Evolutionary conservation across 2,888 invertebrate species (phyloP).

Genomic region (Ectemnius lituratus): DNA sequence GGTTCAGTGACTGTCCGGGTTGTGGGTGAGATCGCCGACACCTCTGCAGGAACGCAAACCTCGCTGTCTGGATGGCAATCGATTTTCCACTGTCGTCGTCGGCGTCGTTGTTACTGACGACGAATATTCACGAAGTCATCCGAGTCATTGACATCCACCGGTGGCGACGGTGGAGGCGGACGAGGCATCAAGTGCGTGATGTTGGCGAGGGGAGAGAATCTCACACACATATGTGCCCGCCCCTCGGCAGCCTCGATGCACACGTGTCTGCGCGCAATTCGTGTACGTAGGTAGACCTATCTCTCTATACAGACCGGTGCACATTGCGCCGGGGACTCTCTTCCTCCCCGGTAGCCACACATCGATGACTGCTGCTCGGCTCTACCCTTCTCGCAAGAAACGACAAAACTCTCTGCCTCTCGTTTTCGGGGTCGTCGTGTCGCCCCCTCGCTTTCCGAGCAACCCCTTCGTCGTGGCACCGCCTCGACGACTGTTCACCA

Average conservation of each 20-base stretch:
- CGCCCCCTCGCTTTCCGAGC: slow-evolving; percentile 22
- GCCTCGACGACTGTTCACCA: slow-evolving; percentile 46
- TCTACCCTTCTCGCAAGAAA: slow-evolving; percentile 43
- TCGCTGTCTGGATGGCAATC: slow-evolving; percentile 64
- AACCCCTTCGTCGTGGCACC: slow-evolving; percentile 9
- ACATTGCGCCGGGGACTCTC: slow-evolving; percentile 16
- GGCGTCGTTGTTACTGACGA: slow-evolving; percentile 63
- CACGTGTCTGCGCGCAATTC: slow-evolving; percentile 10
- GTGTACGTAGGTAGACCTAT: slow-evolving; percentile 5
- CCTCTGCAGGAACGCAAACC: slow-evolving; percentile 56
- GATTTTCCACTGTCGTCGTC: slow-evolving; percentile 68
- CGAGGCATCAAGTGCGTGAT: slow-evolving; percentile 69
- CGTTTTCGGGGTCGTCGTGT: slow-evolving; percentile 31
- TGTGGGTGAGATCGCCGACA: slow-evolving; percentile 55
- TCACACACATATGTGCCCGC: slow-evolving; percentile 35
- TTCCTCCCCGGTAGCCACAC: slow-evolving; percentile 45
- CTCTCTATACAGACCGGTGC: slow-evolving; percentile 14
- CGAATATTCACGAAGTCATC: slow-evolving; percentile 72
- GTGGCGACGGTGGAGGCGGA: slow-evolving; percentile 64
- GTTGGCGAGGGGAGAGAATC: slow-evolving; percentile 53
- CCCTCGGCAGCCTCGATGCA: neutral
- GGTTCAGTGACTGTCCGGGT: slow-evolving; percentile 36
- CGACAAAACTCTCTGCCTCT: slow-evolving; percentile 37
- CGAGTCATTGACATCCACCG: slow-evolving; percentile 76
- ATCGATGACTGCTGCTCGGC: slow-evolving; percentile 65